phyloP scores from a whole-genome alignment of 2,797 vertebrate species.

The Arnoldichthys spilopterus region DNA sequence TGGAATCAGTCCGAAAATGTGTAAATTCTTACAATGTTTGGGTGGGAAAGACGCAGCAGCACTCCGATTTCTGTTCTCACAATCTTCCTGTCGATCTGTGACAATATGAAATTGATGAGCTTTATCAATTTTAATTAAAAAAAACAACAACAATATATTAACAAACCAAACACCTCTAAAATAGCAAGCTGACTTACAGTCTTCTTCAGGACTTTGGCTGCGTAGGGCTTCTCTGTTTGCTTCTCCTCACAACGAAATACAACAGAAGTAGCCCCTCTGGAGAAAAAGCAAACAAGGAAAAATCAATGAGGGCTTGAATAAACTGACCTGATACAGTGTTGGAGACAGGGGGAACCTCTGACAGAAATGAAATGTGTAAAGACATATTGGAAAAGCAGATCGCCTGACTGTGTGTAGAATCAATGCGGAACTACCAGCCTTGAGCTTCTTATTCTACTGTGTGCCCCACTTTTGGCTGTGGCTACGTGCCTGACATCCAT shows the following conservation, averaged over 20 bases:
- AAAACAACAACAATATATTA: background rate
- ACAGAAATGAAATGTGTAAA: background rate
- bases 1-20: background rate
- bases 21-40: constrained; percentile 84
- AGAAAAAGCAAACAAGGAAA: constrained; percentile 18
- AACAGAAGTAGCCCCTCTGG: constrained; percentile 88
- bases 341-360: background rate
- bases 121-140: no score
- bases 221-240: constrained; percentile 80
- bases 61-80: constrained; percentile 90
- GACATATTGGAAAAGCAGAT: background rate
- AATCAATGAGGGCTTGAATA: constrained; percentile 26
- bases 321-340: background rate
- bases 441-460: constrained; percentile 2
- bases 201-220: constrained; percentile 89
- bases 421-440: constrained; percentile 3
- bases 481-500: background rate
- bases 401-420: constrained; percentile 10
- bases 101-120: constrained; percentile 42
- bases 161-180: background rate
- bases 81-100: constrained; percentile 90
- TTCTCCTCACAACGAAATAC: constrained; percentile 89
- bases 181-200: constrained; percentile 76
- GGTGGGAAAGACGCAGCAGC: constrained; percentile 86
- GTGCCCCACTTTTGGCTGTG: background rate